Conservation (phyloP, 2,888 invertebrate species). For the Mantis religiosa region DNA sequence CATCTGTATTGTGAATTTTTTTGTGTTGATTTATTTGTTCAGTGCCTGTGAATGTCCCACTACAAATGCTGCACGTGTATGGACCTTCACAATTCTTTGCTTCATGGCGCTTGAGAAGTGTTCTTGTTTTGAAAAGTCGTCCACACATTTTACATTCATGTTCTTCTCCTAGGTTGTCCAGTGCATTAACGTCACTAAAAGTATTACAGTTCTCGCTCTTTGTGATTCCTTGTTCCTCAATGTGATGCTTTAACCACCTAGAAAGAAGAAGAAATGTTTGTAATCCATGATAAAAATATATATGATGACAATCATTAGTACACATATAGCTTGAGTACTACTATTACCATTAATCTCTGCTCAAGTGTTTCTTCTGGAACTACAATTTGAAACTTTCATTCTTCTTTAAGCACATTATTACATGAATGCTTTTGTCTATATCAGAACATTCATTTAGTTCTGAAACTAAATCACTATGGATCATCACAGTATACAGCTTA, state of each 20-base stretch:
- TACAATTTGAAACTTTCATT: background rate
- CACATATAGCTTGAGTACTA: background rate
- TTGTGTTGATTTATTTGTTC: slow-evolving; percentile 24
- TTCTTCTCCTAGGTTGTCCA: background rate
- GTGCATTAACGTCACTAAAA: background rate
- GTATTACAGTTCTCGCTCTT: background rate
- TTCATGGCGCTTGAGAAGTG: slow-evolving; percentile 11
- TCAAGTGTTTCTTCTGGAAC: background rate
- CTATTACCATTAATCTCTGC: background rate
- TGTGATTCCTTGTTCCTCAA: background rate
- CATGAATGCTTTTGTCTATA: too few relatives aligned
- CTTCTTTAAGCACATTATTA: background rate
- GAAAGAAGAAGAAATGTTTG: background rate
- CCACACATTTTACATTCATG: slow-evolving; percentile 12
- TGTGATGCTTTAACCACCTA: background rate
- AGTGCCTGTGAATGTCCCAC: slow-evolving; percentile 32
- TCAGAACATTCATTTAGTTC: too few relatives aligned
- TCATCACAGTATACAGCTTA: too few relatives aligned
- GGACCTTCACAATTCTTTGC: slow-evolving; percentile 31
- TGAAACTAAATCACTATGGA: too few relatives aligned
- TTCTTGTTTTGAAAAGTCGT: slow-evolving; percentile 31
- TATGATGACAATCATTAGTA: background rate
- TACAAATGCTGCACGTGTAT: slow-evolving; percentile 33
- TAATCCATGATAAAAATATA: background rate
- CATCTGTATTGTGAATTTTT: background rate